phyloP scores from a whole-genome alignment of 2,797 vertebrate genomes.

The Aeoliscus strigatus region DNA sequence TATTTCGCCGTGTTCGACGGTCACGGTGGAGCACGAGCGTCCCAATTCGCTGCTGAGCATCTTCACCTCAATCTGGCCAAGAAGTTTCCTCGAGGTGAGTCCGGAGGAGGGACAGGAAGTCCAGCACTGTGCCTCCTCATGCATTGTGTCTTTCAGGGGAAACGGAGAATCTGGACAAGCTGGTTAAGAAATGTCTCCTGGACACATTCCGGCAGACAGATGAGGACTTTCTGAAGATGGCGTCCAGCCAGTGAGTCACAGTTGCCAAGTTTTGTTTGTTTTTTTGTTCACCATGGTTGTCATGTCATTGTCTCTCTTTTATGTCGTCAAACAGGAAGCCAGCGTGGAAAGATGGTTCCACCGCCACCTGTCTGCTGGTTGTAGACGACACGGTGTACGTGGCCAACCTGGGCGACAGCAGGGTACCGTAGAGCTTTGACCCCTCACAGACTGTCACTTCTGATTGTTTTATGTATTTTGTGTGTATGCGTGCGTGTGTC shows the following conservation, averaged over 20 bases:
- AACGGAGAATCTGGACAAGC: constrained; percentile 82
- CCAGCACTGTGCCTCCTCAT: neutral
- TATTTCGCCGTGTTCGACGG: constrained; percentile 96
- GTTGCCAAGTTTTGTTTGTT: neutral
- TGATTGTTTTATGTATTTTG: no score
- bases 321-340: constrained; percentile 82
- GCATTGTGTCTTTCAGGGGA: constrained; percentile 72
- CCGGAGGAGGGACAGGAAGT: no score
- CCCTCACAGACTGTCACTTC: no score
- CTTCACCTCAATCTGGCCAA: constrained; percentile 85
- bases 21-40: constrained; percentile 87
- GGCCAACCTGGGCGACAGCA: constrained; percentile 94
- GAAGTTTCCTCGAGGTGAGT: constrained; percentile 87
- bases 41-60: constrained; percentile 87
- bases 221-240: constrained; percentile 93
- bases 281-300: neutral
- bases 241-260: constrained; percentile 88
- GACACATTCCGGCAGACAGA: constrained; percentile 92
- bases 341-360: constrained; percentile 96
- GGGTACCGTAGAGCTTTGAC: no score
- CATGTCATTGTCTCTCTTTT: no score
- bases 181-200: constrained; percentile 88
- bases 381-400: constrained; percentile 88
- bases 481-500: constrained; percentile 6
- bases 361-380: constrained; percentile 87